Percentiles rank a stretch among this genome's conserved stretches.
phyloP scores from a whole-genome alignment of 2,113 vertebrate species.

The Panthera tigris region DNA sequence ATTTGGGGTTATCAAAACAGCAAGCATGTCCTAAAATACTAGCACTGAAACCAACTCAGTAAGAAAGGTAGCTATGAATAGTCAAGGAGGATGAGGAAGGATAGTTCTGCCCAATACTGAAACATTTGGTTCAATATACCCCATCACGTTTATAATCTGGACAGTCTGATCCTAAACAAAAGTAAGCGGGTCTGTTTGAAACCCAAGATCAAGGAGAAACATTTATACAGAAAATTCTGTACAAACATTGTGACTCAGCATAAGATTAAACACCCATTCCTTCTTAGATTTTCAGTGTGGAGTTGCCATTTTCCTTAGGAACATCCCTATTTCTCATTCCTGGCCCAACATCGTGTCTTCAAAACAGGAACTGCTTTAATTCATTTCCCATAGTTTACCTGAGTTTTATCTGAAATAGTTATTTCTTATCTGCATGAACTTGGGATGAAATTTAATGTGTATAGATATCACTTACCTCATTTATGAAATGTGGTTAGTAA shows the following conservation, averaged over 20 bases:
- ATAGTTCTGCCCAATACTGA: neutral
- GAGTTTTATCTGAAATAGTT: neutral
- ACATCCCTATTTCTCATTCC: neutral
- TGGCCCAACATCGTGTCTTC: neutral
- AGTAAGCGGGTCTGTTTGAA: neutral
- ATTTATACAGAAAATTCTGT: neutral
- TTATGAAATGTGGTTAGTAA: neutral
- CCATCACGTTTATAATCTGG: neutral
- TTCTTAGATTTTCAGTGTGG: neutral
- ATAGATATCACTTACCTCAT: neutral
- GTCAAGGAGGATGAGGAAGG: neutral
- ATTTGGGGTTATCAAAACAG: neutral
- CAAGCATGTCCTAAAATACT: neutral
- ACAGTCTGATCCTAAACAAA: neutral
- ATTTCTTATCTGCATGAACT: neutral
- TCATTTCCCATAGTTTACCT: neutral
- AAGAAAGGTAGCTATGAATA: neutral
- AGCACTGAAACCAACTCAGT: neutral
- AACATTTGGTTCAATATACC: rapidly evolving
- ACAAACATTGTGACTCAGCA: neutral
- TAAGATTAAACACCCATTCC: neutral
- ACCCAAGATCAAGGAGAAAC: neutral
- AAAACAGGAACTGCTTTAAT: neutral
- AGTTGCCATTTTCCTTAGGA: neutral
- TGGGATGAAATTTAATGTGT: neutral